Conservation (phyloP, 2,113 vertebrate species). For the Turnix velox region DNA sequence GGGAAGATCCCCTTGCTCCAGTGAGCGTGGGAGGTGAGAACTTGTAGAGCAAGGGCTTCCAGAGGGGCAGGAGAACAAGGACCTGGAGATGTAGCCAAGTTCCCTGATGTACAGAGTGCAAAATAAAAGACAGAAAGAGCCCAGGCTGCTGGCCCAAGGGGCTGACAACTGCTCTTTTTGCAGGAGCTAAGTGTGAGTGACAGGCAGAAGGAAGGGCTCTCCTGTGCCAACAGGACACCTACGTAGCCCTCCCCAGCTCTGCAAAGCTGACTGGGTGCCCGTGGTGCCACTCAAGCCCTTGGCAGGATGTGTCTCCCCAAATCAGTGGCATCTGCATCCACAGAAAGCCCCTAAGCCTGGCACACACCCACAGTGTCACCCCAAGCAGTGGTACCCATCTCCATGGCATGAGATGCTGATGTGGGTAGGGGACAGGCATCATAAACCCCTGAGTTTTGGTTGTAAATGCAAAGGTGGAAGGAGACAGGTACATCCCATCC, state of each 20-base stretch:
- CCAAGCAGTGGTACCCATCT: background rate
- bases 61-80: background rate
- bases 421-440: background rate
- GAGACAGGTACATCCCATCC: background rate
- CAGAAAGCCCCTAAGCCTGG: background rate
- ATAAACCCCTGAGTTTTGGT: background rate
- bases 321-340: background rate
- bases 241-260: background rate
- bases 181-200: background rate
- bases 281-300: background rate
- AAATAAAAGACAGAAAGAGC: background rate
- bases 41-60: background rate
- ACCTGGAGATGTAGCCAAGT: background rate
- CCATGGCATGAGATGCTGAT: background rate
- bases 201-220: background rate
- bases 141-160: background rate
- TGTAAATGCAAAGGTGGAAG: background rate
- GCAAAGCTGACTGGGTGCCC: accelerated
- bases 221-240: background rate
- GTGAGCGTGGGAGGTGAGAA: background rate
- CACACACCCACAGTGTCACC: background rate
- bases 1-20: background rate
- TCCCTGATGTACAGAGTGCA: background rate
- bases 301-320: background rate
- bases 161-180: background rate